Conservation (phyloP, 2,113 vertebrate genomes). For the Axis porcinus region DNA sequence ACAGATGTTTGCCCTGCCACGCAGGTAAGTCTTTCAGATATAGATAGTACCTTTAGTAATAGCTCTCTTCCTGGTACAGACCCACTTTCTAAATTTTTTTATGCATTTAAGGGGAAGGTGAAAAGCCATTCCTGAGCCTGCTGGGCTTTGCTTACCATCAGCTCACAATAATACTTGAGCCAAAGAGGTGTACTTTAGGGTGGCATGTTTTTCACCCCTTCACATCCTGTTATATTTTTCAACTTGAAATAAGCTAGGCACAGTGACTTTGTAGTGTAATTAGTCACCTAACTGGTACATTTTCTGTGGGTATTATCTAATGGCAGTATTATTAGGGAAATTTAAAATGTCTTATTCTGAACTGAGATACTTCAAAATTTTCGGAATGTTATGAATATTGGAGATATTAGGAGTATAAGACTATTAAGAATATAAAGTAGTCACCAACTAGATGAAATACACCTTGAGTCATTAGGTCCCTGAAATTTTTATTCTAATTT, state of each 20-base stretch:
- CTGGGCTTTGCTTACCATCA: background rate
- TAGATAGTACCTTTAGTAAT: background rate
- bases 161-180: background rate
- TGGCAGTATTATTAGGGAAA: background rate
- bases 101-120: background rate
- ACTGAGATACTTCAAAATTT: background rate
- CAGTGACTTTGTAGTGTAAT: background rate
- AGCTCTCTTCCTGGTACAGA: background rate
- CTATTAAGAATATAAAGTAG: background rate
- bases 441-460: background rate
- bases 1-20: background rate
- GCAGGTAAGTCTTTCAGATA: background rate
- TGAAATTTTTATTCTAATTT: conserved; percentile 36
- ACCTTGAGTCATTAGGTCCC: conserved; percentile 7
- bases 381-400: background rate
- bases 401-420: background rate
- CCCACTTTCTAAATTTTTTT: background rate
- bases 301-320: background rate
- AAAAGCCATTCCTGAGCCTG: background rate
- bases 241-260: background rate
- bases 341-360: background rate
- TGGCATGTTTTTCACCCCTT: background rate
- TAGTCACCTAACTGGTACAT: background rate
- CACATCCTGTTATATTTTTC: background rate
- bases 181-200: background rate